Evolutionary conservation across 2,888 invertebrate species (phyloP).

Genomic region (Furcula furcula): DNA sequence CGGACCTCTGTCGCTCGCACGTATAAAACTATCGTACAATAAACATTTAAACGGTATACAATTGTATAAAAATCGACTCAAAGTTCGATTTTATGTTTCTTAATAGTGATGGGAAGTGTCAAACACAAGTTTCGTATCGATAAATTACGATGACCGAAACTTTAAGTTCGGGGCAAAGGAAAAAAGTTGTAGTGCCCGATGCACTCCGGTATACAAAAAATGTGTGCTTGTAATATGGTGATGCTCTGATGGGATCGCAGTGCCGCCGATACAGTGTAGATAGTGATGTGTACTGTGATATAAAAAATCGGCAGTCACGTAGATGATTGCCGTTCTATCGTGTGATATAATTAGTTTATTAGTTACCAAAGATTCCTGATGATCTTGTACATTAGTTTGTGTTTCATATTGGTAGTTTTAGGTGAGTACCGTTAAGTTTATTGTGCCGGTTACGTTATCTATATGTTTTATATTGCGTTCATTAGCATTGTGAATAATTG

Average conservation of each 20-base stretch:
- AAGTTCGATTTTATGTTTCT: slow-evolving; percentile 40
- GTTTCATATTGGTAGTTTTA: slow-evolving; percentile 82
- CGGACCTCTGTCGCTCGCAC: slow-evolving; percentile 58
- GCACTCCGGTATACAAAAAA: slow-evolving; percentile 71
- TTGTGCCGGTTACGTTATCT: slow-evolving; percentile 43
- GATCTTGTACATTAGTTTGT: slow-evolving; percentile 81
- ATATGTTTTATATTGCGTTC: slow-evolving; percentile 46
- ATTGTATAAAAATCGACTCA: slow-evolving; percentile 57
- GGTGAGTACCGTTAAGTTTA: slow-evolving; percentile 60
- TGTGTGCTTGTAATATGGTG: slow-evolving; percentile 72
- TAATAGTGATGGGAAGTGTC: slow-evolving; percentile 62
- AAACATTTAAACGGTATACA: slow-evolving; percentile 64
- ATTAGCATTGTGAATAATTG: slow-evolving; percentile 52
- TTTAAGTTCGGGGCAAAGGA: slow-evolving; percentile 65
- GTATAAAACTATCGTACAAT: slow-evolving; percentile 66
- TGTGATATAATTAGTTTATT: slow-evolving; percentile 80
- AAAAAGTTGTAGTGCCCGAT: slow-evolving; percentile 74
- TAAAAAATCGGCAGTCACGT: slow-evolving; percentile 72
- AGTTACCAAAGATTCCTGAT: slow-evolving; percentile 82
- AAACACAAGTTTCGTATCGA: slow-evolving; percentile 31
- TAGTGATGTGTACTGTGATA: slow-evolving; percentile 81
- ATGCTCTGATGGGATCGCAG: slow-evolving; percentile 79
- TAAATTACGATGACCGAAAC: slow-evolving; percentile 72
- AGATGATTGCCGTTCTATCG: slow-evolving; percentile 73
- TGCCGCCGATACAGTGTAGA: slow-evolving; percentile 71